Conservation (phyloP, 64 coral and sea anemone genomes). For the Cladopsammia gracilis region DNA sequence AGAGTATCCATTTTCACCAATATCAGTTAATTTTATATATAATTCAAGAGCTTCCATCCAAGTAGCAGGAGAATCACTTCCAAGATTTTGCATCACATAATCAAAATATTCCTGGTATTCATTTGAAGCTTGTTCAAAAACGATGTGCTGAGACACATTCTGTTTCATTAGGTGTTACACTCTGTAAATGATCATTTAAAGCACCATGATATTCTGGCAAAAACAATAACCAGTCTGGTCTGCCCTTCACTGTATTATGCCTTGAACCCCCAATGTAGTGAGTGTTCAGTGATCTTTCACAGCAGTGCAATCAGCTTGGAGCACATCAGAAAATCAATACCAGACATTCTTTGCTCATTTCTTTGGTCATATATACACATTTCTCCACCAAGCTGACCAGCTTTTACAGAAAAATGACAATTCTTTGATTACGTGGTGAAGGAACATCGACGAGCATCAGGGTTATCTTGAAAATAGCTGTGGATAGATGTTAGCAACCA, state of each 20-base stretch:
- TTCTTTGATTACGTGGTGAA: conserved; percentile 77
- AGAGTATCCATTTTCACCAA: conserved; percentile 54
- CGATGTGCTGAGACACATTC: conserved; percentile 51
- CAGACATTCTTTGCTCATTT: conserved; percentile 66
- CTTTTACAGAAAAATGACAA: conserved; percentile 58
- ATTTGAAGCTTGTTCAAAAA: background rate
- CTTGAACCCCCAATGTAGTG: conserved; percentile 59
- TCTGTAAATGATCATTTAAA: conserved; percentile 21
- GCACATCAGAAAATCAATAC: conserved; percentile 66
- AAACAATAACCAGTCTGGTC: conserved; percentile 71
- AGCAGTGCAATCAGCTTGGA: conserved; percentile 44
- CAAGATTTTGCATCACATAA: conserved; percentile 38
- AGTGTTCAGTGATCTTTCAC: conserved; percentile 76
- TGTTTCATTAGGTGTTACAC: conserved; percentile 47
- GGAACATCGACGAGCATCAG: conserved; percentile 65
- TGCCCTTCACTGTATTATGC: conserved; percentile 70
- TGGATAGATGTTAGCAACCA: conserved; percentile 45
- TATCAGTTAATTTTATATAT: conserved; percentile 34
- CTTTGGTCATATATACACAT: conserved; percentile 60
- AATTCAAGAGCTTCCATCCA: conserved; percentile 67
- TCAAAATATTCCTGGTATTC: conserved; percentile 68
- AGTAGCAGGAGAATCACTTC: conserved; percentile 8
- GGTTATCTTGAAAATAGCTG: conserved; percentile 46
- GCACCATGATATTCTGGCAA: conserved; percentile 64
- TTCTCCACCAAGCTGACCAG: conserved; percentile 58